Percentiles rank a stretch among this genome's conserved stretches.
phyloP scores from a whole-genome alignment of 2,888 invertebrate species.

The Eristalis arbustorum region DNA sequence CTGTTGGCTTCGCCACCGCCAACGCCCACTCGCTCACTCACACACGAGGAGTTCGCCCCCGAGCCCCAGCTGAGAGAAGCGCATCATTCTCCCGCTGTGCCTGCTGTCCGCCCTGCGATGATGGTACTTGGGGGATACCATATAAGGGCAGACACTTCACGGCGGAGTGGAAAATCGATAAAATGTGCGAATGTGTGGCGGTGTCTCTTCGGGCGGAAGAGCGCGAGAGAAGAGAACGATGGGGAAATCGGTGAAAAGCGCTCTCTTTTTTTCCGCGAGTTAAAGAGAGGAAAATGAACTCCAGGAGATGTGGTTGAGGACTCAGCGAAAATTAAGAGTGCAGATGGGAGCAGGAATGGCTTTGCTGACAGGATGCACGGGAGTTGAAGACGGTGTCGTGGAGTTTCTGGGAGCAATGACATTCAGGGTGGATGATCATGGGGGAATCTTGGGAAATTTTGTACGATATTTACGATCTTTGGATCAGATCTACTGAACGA shows the following conservation, averaged over 20 bases:
- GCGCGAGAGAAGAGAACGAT: not conserved
- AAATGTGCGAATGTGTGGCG: constrained; percentile 35
- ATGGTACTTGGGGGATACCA: constrained; percentile 38
- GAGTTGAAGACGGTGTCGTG: not conserved
- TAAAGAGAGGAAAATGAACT: constrained; percentile 13
- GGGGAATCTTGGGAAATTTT: not conserved
- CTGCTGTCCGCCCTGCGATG: too few relatives aligned
- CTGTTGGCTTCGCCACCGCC: constrained; percentile 12
- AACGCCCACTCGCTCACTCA: constrained; percentile 59
- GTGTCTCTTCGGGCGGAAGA: constrained; percentile 25
- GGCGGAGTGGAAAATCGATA: constrained; percentile 60
- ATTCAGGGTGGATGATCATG: not conserved
- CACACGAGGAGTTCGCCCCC: not conserved
- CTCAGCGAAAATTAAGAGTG: constrained; percentile 56
- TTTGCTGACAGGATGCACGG: constrained; percentile 20
- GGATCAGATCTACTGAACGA: too few relatives aligned
- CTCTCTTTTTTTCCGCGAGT: constrained; percentile 13
- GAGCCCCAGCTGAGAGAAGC: not conserved
- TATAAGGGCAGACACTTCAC: constrained; percentile 60
- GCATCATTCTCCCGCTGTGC: not conserved
- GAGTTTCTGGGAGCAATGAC: not conserved
- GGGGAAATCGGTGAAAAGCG: constrained; percentile 6
- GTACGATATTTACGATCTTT: too few relatives aligned
- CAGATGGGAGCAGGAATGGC: not conserved
- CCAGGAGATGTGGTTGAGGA: not conserved